A percentile compares a stretch with the other conserved stretches of the same genome.
Evolutionary conservation across 2,113 vertebrate species (phyloP).

Genomic region (Crypturellus undulatus): DNA sequence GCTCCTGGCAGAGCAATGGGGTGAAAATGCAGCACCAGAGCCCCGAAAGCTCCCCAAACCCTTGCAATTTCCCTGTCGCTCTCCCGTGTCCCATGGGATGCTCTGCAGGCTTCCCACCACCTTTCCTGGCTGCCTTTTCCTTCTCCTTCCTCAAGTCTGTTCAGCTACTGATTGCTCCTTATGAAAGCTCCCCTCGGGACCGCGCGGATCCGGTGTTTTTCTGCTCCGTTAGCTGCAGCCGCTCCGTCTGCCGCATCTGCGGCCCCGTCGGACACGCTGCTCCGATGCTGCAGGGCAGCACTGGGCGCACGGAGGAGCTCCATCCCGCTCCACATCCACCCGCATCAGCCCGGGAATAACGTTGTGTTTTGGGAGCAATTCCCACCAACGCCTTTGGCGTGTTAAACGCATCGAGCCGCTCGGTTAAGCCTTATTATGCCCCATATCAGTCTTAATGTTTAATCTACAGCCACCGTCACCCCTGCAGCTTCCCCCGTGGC

Average conservation of each 20-base stretch:
- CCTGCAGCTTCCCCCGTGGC: rapidly evolving
- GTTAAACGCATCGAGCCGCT: background rate
- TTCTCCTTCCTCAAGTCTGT: background rate
- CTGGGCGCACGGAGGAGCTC: background rate
- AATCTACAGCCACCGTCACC: background rate
- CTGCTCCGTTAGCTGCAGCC: background rate
- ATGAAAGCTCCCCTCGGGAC: background rate
- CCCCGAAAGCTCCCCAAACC: background rate
- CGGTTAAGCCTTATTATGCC: background rate
- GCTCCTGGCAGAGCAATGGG: background rate
- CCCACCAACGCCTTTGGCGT: background rate
- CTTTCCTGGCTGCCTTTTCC: background rate
- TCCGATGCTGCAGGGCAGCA: background rate
- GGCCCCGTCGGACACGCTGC: background rate
- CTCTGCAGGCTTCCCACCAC: background rate
- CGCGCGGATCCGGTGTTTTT: background rate
- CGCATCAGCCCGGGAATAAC: rapidly evolving
- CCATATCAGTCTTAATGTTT: rapidly evolving
- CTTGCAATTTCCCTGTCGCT: background rate
- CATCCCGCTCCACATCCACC: background rate
- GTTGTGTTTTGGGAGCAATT: background rate
- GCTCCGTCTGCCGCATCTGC: background rate
- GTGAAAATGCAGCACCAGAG: background rate
- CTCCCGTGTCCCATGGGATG: background rate
- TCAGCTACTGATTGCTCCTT: background rate